These are phyloP conservation scores for Balaenoptera acutorostrata DNA, from an alignment of 2,113 vertebrate species.

Conservation along the genomic window DNA sequence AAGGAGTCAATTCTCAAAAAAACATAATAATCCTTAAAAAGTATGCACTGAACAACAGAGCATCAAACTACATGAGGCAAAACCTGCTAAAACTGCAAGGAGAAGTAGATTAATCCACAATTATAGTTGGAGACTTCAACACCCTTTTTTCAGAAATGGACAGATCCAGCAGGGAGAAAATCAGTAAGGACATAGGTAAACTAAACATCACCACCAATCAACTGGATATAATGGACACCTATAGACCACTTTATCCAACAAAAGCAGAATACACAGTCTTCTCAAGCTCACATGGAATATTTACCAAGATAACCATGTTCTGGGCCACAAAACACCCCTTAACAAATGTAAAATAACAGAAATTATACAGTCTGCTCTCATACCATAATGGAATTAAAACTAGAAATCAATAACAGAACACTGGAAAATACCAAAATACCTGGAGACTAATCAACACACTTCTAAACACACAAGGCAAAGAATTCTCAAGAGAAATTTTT, in stretches of 20 bases:
- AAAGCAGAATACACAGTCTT: not conserved
- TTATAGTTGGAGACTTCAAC: not conserved
- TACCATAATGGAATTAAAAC: not conserved
- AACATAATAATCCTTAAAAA: not conserved
- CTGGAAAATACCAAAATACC: not conserved
- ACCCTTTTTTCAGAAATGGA: not conserved
- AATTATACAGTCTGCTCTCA: not conserved
- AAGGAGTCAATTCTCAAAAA: not conserved
- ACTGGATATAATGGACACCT: not conserved
- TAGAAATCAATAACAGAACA: not conserved
- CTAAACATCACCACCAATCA: not conserved
- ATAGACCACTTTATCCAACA: not conserved
- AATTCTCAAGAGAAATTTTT: not conserved
- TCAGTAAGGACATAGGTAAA: not conserved
- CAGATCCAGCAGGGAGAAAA: not conserved
- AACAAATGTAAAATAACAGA: not conserved
- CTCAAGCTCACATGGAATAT: not conserved
- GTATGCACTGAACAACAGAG: not conserved
- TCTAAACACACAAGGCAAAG: not conserved
- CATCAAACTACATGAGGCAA: not conserved
- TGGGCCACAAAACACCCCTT: not conserved
- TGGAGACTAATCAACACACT: not conserved
- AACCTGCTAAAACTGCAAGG: not conserved
- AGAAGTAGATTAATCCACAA: not conserved
- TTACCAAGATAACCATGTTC: not conserved